phyloP scores from a whole-genome alignment of 2,113 vertebrate genomes.

The Platanista minor region DNA sequence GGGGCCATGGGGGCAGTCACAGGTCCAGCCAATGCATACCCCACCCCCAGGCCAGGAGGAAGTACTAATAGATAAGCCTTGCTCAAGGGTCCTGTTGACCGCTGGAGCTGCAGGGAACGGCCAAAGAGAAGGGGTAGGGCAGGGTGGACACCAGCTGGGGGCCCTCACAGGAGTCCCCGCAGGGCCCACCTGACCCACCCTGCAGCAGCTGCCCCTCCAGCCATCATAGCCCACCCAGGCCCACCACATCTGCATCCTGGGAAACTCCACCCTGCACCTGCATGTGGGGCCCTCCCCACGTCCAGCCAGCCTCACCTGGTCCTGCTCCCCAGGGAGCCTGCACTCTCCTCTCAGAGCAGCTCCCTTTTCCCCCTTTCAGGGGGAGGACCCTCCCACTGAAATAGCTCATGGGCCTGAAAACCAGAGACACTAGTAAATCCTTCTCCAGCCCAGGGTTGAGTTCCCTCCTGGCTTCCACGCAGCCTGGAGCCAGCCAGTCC shows the following conservation, averaged over 20 bases:
- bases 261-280: background rate
- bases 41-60: slow-evolving; percentile 12
- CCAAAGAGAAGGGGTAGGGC: background rate
- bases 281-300: background rate
- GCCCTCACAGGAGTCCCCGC: accelerated
- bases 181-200: too few relatives aligned
- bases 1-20: background rate
- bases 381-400: background rate
- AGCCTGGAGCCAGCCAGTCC: background rate
- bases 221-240: too few relatives aligned
- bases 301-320: background rate
- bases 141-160: background rate
- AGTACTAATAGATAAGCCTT: slow-evolving; percentile 18
- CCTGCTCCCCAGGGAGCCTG: background rate
- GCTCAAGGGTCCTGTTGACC: background rate
- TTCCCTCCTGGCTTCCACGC: background rate
- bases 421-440: background rate
- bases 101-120: background rate
- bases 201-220: too few relatives aligned
- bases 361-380: background rate
- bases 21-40: background rate
- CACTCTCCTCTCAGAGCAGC: background rate
- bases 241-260: background rate
- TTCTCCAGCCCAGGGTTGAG: background rate
- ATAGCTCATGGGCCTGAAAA: background rate